phyloP scores from a whole-genome alignment of 1,140 invertebrate species.

The Drosophila pectinifera region DNA sequence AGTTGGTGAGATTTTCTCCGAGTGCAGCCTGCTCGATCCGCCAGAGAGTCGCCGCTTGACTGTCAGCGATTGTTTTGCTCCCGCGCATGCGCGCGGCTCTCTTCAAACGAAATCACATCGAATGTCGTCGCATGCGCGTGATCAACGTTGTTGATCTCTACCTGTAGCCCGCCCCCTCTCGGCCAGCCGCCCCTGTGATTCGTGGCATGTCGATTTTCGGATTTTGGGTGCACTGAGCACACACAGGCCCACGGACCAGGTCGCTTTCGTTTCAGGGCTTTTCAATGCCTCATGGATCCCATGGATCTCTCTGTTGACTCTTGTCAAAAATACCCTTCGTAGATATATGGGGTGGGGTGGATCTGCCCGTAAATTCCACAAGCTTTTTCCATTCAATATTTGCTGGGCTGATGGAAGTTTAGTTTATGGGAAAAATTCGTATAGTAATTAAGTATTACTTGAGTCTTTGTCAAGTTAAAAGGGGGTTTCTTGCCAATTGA shows the following conservation, averaged over 20 bases:
- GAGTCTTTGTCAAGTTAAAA: not conserved
- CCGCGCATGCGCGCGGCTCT: slow-evolving; percentile 79
- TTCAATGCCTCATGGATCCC: slow-evolving; percentile 66
- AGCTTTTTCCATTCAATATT: not conserved
- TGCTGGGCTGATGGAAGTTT: slow-evolving; percentile 1
- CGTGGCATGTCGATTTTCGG: slow-evolving; percentile 32
- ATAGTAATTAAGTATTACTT: not conserved
- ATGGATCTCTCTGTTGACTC: slow-evolving; percentile 61
- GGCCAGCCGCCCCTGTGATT: slow-evolving; percentile 4
- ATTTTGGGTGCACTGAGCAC: slow-evolving; percentile 66
- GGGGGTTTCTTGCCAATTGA: not conserved
- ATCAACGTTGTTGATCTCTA: slow-evolving; percentile 82
- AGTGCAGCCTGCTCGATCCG: slow-evolving; percentile 14
- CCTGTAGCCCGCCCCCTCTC: slow-evolving; percentile 19
- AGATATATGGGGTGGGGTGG: not conserved
- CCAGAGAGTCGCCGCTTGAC: slow-evolving; percentile 43
- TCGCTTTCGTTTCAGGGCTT: slow-evolving; percentile 78
- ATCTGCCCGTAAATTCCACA: not conserved
- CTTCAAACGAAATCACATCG: slow-evolving; percentile 83
- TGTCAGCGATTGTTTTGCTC: slow-evolving; percentile 81
- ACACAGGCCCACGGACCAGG: slow-evolving; percentile 24
- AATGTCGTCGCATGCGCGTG: slow-evolving; percentile 83
- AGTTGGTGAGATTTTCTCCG: not conserved
- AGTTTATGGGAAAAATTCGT: not conserved
- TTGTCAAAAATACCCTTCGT: slow-evolving; percentile 55